These are phyloP conservation scores for Caracal caracal DNA, from an alignment of 2,113 vertebrate species.

Conservation along the genomic window DNA sequence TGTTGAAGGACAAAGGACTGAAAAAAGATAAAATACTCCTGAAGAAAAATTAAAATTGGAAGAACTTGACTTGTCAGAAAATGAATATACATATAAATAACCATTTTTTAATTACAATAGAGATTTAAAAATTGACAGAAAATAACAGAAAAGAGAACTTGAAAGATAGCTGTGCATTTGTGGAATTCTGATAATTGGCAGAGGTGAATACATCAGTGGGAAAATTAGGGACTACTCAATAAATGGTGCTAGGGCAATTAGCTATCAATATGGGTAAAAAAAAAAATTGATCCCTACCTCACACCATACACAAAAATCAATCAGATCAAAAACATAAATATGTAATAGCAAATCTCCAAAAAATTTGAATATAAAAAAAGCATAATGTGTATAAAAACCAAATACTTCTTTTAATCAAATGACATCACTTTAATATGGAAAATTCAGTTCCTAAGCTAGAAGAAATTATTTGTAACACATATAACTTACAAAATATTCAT, in stretches of 20 bases:
- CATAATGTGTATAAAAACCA: neutral
- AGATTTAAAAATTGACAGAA: neutral
- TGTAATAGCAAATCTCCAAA: neutral
- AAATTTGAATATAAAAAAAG: neutral
- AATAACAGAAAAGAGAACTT: neutral
- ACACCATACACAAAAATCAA: neutral
- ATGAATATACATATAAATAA: neutral
- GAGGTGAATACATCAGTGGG: neutral
- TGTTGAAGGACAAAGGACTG: neutral
- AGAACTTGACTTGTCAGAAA: neutral
- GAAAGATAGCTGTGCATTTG: neutral
- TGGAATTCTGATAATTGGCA: neutral
- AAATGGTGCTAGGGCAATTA: neutral
- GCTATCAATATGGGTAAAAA: neutral
- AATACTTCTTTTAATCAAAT: conserved; percentile 25
- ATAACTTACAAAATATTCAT: neutral
- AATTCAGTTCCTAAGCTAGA: neutral
- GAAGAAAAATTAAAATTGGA: neutral
- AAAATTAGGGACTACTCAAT: neutral
- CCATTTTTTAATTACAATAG: neutral
- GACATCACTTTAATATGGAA: neutral
- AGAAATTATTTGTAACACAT: neutral
- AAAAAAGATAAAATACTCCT: neutral
- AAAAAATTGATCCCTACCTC: neutral
- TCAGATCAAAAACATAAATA: neutral